Base-by-base conservation (phyloP, 2,797 vertebrate species). In the Notolepis coatsorum region DNA sequence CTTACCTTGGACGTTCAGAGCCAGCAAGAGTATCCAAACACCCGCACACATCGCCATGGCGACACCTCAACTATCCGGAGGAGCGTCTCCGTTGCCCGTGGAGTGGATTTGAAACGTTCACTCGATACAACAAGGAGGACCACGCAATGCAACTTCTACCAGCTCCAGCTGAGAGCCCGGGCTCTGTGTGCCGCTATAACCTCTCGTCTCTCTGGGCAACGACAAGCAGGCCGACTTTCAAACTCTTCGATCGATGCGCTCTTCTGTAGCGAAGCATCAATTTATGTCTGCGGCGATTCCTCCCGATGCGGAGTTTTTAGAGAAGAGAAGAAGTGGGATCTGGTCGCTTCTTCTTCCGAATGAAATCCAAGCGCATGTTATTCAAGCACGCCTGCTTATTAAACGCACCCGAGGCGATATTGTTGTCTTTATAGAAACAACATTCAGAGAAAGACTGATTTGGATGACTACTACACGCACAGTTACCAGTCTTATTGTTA, bases 81-180 rank as follows among this genome's bases (percentile, higher is more conserved):
- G 84, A 78, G 68, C 72, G 75, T 88, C 73, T 68, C 68, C 55
- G 48, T 63, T 61, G 80, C 75, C 80, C 67, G 79, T 73, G 63
- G 27, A 51, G 69, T 61, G 74, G 79, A 56, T 56, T 77, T 79
- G 68, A 37, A 38, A 62, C 54, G 69, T 78, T 90, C 88, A 86
- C 68, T 76, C 72, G 53, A 79, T 75, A 69, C 70, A 74, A 87
- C 77, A 75, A 81, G 80, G 61, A 83, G 75, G 38, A 45, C 41
- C 84, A 77, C 68, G 87, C 91, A 89, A 10, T 90, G 88, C 87
- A 93, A 93, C 88, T 92, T 92, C 80, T 76, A 81, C 75, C 84
- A 84, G 86, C 89, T 87, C 91, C 83, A 79, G 84, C 64, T 56
- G 75, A n/a, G n/a, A n/a, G 65, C 42, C 45, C 43, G n/a, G 75